These are phyloP conservation scores for Xiphophorus birchmanni DNA, from an alignment of 2,797 vertebrate genomes.

Conservation along the genomic window DNA sequence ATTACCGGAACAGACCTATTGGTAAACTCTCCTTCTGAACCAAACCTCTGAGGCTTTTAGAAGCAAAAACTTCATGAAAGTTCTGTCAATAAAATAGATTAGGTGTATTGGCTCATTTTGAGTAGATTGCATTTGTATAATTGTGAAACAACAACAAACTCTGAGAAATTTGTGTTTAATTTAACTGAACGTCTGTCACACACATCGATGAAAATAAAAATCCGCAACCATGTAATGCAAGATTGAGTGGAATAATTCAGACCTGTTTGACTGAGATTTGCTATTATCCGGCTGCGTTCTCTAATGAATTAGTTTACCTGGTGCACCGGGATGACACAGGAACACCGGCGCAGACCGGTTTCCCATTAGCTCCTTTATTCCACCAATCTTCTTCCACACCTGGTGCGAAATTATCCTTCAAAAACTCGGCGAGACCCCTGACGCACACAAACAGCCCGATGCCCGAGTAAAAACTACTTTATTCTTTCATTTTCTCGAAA, in stretches of 20 bases:
- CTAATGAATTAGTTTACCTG: slow-evolving; percentile 50
- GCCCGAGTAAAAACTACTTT: slow-evolving; percentile 82
- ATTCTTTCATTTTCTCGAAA: slow-evolving; percentile 81
- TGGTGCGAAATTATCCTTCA: slow-evolving; percentile 61
- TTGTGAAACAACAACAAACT: neutral
- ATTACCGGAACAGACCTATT: neutral
- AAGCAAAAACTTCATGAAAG: neutral
- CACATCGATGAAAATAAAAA: neutral
- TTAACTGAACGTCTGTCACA: slow-evolving; percentile 1
- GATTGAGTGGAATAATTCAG: slow-evolving; percentile 12
- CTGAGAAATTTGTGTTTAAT: neutral
- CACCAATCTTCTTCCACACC: slow-evolving; percentile 43
- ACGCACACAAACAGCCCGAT: slow-evolving; percentile 18
- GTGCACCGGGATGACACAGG: slow-evolving; percentile 21
- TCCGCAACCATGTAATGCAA: neutral
- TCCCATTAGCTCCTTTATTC: slow-evolving; percentile 54
- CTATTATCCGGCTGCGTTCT: slow-evolving; percentile 19
- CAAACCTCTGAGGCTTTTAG: neutral
- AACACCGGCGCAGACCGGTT: slow-evolving; percentile 41
- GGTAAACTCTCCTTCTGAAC: neutral
- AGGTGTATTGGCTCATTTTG: neutral
- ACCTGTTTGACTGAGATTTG: slow-evolving; percentile 33
- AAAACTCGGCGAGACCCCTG: slow-evolving; percentile 13
- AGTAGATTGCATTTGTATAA: neutral
- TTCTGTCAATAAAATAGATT: neutral